Percentiles rank a stretch among this genome's conserved stretches.
Conservation (phyloP, 2,113 vertebrate species). For the Aegypius monachus region DNA sequence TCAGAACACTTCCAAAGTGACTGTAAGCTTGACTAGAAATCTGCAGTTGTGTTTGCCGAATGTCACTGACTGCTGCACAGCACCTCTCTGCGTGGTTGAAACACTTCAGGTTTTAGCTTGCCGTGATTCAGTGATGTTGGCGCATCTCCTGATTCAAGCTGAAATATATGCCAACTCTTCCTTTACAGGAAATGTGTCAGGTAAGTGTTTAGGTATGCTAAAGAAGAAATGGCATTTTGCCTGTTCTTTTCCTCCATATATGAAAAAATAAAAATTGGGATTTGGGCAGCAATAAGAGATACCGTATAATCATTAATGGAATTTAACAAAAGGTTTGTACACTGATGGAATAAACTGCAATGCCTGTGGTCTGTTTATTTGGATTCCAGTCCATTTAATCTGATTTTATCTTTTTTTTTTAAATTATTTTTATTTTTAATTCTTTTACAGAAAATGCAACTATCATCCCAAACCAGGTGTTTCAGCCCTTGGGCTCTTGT, state of each 20-base stretch:
- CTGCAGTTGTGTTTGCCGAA: conserved; percentile 72
- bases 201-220: conserved; percentile 43
- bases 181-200: conserved; percentile 70
- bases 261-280: not conserved
- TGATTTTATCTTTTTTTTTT: not conserved
- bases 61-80: conserved; percentile 71
- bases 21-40: conserved; percentile 64
- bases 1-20: conserved; percentile 73
- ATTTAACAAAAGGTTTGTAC: not conserved
- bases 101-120: conserved; percentile 83
- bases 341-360: not conserved
- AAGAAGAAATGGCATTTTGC: not conserved
- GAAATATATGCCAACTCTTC: conserved; percentile 79
- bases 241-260: not conserved
- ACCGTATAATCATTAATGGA: not conserved
- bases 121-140: conserved; percentile 33
- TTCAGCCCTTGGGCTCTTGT: conserved; percentile 88
- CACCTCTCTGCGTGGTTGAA: conserved; percentile 78
- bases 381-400: not conserved
- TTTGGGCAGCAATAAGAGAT: not conserved
- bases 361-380: not conserved
- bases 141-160: conserved; percentile 83
- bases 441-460: conserved; percentile 80
- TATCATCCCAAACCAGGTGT: conserved; percentile 84
- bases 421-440: not conserved